Evolutionary conservation across 2,113 vertebrate species (phyloP), one percentile per base, ranked within the genome.

Genomic region (Catharus fuscescens): DNA sequence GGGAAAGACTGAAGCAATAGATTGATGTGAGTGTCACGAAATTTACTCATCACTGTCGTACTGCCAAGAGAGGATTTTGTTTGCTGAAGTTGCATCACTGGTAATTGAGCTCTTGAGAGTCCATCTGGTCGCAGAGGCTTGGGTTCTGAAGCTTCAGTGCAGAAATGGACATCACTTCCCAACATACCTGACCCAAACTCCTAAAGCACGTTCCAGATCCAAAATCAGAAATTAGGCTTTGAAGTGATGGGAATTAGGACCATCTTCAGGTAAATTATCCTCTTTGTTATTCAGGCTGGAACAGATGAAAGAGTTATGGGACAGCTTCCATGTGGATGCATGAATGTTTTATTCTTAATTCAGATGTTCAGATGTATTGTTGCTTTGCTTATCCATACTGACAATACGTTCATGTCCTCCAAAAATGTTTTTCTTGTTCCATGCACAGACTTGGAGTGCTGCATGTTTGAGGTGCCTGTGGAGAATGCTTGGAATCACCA

Each of bases 291-390:
- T 65, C 47, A 52, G 56, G 10, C 44, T 73, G 56, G 31, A 61
- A 34, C 25, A 1, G 2, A 18, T 19, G 14, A 3, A 61, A 36
- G 48, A 38, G 29, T 78, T 61, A 34, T 0, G 6, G 74, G n/a
- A 20, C 50, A 61, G 31, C 18, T 93, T 21, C 50, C 40, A 9
- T 4, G 10, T 18, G 42, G 14, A 23, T 48, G 28, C 9, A 18
- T 57, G 12, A 57, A 24, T 26, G 3, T 36, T 91, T 79, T 60
- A 52, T 36, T 59, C 31, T 10, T 36, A 1, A 1, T 61, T 86
- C 0, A 0, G 38, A 38, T 38, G 38, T 74, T 86, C 36, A n/a
- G 36, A 23, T 57, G 7, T 25, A 7, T 44, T 59, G 12, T 62
- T 73, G 56, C 36, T 83, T 40, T 92, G 47, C 56, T 53, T 59